These are phyloP conservation scores for Tragelaphus imberbis DNA, from an alignment of 2,113 vertebrate genomes.

Conservation along the genomic window DNA sequence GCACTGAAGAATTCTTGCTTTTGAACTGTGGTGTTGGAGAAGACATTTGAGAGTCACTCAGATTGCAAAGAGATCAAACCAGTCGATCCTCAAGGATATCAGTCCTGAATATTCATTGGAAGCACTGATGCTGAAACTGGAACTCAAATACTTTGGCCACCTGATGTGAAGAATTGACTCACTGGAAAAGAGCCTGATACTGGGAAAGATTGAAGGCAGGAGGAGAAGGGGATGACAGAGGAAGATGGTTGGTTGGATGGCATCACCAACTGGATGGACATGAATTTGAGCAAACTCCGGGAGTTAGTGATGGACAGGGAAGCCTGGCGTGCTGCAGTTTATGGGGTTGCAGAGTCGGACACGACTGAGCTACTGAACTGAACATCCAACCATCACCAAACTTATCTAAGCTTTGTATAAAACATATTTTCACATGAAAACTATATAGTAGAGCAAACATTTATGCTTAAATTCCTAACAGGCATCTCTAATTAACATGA, in stretches of 20 bases:
- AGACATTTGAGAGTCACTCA: background rate
- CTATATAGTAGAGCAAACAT: background rate
- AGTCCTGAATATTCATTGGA: background rate
- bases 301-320: background rate
- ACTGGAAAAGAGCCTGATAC: background rate
- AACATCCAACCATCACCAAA: background rate
- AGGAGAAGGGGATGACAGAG: background rate
- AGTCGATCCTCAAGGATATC: background rate
- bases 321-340: rapidly evolving
- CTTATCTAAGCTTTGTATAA: background rate
- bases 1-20: background rate
- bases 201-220: background rate
- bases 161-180: background rate
- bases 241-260: background rate
- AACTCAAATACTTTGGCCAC: background rate
- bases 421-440: background rate
- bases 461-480: background rate
- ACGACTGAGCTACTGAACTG: background rate
- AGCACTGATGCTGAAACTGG: background rate
- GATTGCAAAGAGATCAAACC: background rate
- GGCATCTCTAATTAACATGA: background rate
- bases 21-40: background rate
- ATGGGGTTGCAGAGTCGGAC: background rate
- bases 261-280: rapidly evolving
- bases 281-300: background rate